Conservation (phyloP, 2,797 vertebrate species). For the Heliangelus exortis region DNA sequence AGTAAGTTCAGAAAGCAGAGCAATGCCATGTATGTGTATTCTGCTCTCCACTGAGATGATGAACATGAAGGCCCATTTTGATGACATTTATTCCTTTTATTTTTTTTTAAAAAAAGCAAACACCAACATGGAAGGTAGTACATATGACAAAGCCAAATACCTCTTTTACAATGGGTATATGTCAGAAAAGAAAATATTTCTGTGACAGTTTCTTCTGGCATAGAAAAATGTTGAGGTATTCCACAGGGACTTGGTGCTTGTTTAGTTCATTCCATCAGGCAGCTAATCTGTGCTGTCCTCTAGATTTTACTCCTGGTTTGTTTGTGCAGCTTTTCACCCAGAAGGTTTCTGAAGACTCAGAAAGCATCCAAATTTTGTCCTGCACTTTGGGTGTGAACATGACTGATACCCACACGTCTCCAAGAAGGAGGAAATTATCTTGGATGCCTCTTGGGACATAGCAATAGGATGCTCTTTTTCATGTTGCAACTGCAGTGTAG, state of each 20-base stretch:
- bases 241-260: neutral
- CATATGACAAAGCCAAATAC: neutral
- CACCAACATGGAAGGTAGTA: neutral
- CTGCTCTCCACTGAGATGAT: neutral
- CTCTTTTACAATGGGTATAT: neutral
- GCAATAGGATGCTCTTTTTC: neutral
- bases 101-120: neutral
- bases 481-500: neutral
- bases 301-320: neutral
- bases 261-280: neutral
- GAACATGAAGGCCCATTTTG: neutral
- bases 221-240: fast-evolving
- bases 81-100: neutral
- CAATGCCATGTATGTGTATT: neutral
- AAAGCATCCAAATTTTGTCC: neutral
- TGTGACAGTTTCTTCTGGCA: neutral
- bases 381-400: neutral
- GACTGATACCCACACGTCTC: neutral
- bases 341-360: neutral
- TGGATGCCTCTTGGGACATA: fast-evolving
- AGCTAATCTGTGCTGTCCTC: neutral
- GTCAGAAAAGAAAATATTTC: neutral
- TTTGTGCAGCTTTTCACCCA: neutral
- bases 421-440: neutral
- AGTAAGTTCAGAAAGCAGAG: neutral